Percentiles rank a stretch among this genome's conserved stretches.
phyloP scores from a whole-genome alignment of 2,797 vertebrate genomes.

The Tenualosa ilisha region DNA sequence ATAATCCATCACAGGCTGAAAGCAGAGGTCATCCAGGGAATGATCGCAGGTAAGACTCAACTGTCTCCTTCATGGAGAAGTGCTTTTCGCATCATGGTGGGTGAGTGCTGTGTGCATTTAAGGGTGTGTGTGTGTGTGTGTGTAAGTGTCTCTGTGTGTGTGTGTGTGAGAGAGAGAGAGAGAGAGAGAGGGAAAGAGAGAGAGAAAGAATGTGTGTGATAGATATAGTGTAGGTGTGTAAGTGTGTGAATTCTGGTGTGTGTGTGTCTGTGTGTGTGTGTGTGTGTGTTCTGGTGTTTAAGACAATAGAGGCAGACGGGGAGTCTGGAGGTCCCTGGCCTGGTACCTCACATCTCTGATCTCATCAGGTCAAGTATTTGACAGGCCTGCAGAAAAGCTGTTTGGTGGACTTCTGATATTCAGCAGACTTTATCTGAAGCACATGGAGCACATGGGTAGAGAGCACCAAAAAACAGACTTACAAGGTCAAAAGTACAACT shows the following conservation, averaged over 20 bases:
- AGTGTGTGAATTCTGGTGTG: not conserved
- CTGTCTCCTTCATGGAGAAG: conserved; percentile 48
- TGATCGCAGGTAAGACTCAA: conserved; percentile 61
- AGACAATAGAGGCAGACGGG: not conserved
- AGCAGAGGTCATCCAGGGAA: conserved; percentile 72
- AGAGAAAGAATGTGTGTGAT: conserved; percentile 37
- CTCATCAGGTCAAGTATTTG: conserved; percentile 22
- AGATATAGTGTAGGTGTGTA: conserved; percentile 7
- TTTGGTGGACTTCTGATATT: not conserved
- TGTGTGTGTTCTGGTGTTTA: not conserved
- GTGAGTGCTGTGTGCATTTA: conserved; percentile 47
- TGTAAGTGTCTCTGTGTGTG: conserved; percentile 54
- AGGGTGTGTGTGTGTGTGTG: conserved; percentile 26
- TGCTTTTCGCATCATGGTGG: conserved; percentile 36
- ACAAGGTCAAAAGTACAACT: conserved; percentile 11
- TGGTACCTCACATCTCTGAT: conserved; percentile 20
- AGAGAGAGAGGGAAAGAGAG: conserved; percentile 42
- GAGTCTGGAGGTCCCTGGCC: not conserved
- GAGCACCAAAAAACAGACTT: not conserved
- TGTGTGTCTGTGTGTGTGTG: not conserved
- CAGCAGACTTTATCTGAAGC: conserved; percentile 10
- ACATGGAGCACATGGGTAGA: not conserved
- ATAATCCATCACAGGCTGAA: conserved; percentile 75
- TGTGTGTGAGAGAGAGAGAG: not conserved
- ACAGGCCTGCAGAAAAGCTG: conserved; percentile 11